Evolutionary conservation across 1,140 invertebrate genomes (phyloP).

Genomic region (Pogonognathellus flavescens): DNA sequence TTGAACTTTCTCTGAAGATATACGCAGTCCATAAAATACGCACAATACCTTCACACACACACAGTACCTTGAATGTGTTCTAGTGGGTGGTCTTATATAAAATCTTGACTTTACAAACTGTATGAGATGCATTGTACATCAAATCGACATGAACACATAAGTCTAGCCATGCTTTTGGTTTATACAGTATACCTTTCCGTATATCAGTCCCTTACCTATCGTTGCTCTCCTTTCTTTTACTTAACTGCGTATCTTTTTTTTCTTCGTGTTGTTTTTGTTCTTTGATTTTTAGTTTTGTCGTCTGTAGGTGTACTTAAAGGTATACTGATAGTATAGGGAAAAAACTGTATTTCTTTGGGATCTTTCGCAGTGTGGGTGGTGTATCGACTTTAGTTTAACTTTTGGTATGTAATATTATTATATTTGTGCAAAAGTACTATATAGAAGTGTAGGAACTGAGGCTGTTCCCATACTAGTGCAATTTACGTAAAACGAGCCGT

Average conservation of each 20-base stretch:
- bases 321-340: no score
- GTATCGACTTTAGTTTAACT: slow-evolving; percentile 45
- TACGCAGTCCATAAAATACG: background rate
- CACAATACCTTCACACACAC: background rate
- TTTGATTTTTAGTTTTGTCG: background rate
- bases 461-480: background rate
- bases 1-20: background rate
- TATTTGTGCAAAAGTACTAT: no score
- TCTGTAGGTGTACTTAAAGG: no score
- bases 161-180: background rate
- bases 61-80: background rate
- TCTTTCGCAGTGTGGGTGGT: background rate
- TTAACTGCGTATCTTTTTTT: background rate
- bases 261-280: background rate
- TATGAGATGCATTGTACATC: background rate
- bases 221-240: slow-evolving; percentile 3
- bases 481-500: slow-evolving; percentile 31
- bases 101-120: no score
- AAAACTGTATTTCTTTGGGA: no score
- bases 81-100: background rate
- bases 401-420: background rate
- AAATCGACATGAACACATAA: background rate
- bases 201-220: background rate
- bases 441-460: background rate
- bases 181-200: background rate